These are phyloP conservation scores for Venustaconcha ellipsiformis DNA, from an alignment of 1,140 invertebrate genomes.

Conservation along the genomic window DNA sequence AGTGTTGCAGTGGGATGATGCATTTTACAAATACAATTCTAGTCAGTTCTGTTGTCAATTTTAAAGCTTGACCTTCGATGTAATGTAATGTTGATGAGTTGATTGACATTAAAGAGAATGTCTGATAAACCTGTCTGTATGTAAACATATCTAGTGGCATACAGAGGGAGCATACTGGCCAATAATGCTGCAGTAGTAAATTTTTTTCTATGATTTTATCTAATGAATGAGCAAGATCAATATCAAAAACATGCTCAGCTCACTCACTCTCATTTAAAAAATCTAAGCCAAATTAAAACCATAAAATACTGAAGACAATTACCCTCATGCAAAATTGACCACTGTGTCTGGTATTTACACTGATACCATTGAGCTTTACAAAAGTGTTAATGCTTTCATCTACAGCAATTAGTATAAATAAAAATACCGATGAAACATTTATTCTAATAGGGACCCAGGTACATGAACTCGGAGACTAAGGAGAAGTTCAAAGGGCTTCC, in stretches of 20 bases:
- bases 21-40: background rate
- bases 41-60: background rate
- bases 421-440: background rate
- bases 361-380: background rate
- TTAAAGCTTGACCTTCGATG: too few relatives aligned
- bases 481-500: conserved; percentile 50
- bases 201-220: too few relatives aligned
- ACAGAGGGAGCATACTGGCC: too few relatives aligned
- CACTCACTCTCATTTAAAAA: too few relatives aligned
- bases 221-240: too few relatives aligned
- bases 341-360: background rate
- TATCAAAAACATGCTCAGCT: too few relatives aligned
- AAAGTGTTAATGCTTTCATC: background rate
- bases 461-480: conserved; percentile 62
- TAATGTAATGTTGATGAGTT: too few relatives aligned
- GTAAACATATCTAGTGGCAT: too few relatives aligned
- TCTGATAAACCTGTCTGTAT: too few relatives aligned
- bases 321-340: background rate
- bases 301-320: background rate
- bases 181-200: too few relatives aligned
- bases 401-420: background rate
- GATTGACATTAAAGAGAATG: too few relatives aligned
- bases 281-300: too few relatives aligned
- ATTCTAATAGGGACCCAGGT: conserved; percentile 58
- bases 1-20: background rate